phyloP scores from a whole-genome alignment of 2,113 vertebrate genomes.

The Sorex fumeus region DNA sequence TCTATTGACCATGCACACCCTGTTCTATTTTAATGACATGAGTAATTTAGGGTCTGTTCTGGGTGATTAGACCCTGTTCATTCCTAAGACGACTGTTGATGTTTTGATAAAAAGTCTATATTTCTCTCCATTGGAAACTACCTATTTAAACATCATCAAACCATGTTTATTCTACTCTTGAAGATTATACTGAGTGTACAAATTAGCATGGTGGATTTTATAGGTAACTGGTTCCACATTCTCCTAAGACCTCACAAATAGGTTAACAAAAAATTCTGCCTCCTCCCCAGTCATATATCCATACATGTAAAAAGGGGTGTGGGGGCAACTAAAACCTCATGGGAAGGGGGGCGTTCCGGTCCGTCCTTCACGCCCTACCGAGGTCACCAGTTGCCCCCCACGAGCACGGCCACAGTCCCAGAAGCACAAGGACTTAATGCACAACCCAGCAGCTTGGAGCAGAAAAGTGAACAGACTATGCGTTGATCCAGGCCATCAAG shows the following conservation, averaged over 20 bases:
- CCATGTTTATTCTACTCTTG: neutral
- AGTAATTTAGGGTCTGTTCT: neutral
- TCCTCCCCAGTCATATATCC: neutral
- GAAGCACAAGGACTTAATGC: too few relatives aligned
- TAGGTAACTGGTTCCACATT: neutral
- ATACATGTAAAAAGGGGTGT: neutral
- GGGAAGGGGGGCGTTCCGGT: too few relatives aligned
- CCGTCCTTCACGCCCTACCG: too few relatives aligned
- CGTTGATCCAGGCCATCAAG: too few relatives aligned
- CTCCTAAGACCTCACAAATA: neutral
- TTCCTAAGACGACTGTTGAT: constrained; percentile 5
- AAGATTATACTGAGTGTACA: constrained; percentile 1
- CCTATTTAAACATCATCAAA: neutral
- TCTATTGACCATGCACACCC: neutral
- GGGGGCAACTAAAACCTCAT: too few relatives aligned
- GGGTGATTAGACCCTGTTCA: neutral
- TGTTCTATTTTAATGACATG: constrained; percentile 60
- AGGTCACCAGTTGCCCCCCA: too few relatives aligned
- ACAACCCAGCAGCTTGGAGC: too few relatives aligned
- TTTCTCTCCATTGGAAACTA: neutral
- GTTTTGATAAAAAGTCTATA: constrained; percentile 40
- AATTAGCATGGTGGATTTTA: neutral
- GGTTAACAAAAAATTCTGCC: too few relatives aligned
- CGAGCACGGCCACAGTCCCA: too few relatives aligned
- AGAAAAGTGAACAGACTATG: too few relatives aligned